Base-by-base conservation (phyloP, 1,140 invertebrate genomes). In the Matsumurasca onukii region DNA sequence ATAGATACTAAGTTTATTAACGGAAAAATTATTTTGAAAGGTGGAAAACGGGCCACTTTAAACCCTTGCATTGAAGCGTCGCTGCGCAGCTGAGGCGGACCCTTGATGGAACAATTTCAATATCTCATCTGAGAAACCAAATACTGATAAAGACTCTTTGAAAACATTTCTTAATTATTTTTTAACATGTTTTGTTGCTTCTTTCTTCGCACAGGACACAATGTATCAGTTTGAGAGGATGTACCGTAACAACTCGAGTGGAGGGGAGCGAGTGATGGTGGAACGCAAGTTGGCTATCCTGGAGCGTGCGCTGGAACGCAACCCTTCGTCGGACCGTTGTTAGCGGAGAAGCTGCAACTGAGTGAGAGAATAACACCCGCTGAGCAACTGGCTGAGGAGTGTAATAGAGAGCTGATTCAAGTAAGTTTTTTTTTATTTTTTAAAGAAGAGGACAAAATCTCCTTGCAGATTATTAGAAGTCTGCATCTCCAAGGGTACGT, bases 241-340 rank as follows among this genome's bases (percentile, higher is more conserved):
- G 17, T 79, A 78, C 68, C 78, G 78, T 73, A 78, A 77, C 9
- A 78, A 76, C 72, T 77, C 74, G 76, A 81, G 74, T 70, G 80
- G 77, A 77, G 78, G 77, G 31, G 73, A 39, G 76, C 76, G 69
- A 70, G 79, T 75, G 61, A 81, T 76, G 62, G 77, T 78, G n/a
- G 80, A 83, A 72, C 81, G 82, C 68, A 85, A 86, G 73, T 74
- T 86, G 49, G 77, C 81, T 0, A 86, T 87, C 61, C 72, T 85
- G 17, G 81, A 87, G 61, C 84, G 83, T 75, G 85, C 82, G 9
- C 75, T 88, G 15, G 76, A 77, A 39, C 72, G 76, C 55, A 86
- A 87, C 78, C 72, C 75, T 29, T 71, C 79, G 48, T 82, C 78
- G 31, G 76, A 79, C 68, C 76, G 66, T 76, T 88, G 25, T 74